A percentile compares a stretch with the other conserved stretches of the same genome.
Conservation (phyloP, 2,113 vertebrate genomes). For the Tylochromis polylepis region DNA sequence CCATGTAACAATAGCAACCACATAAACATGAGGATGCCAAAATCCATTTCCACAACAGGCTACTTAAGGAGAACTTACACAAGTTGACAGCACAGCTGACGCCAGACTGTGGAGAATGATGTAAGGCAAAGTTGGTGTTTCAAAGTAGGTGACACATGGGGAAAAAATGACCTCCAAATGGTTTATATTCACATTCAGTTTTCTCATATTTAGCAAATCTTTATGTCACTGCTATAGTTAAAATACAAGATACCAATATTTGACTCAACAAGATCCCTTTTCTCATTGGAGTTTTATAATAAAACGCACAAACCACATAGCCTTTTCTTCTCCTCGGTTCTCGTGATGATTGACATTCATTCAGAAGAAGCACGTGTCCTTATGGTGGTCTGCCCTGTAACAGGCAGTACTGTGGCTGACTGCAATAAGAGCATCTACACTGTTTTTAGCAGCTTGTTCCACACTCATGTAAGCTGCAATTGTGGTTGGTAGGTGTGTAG, state of each 20-base stretch:
- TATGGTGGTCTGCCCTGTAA: background rate
- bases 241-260: background rate
- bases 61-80: conserved; percentile 24
- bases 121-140: background rate
- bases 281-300: background rate
- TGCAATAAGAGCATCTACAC: background rate
- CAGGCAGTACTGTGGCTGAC: background rate
- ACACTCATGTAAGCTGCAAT: background rate
- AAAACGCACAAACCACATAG: conserved; percentile 10
- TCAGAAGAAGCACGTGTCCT: background rate
- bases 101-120: background rate
- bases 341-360: conserved; percentile 18
- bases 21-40: conserved; percentile 32
- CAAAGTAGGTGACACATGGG: background rate
- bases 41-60: conserved; percentile 8
- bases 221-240: background rate
- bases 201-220: background rate
- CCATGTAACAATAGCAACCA: conserved; percentile 46
- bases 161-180: background rate
- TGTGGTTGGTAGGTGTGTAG: conserved; percentile 31
- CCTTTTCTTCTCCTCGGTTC: background rate
- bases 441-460: conserved; percentile 15
- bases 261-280: background rate
- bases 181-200: background rate
- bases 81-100: background rate